Evolutionary conservation across 2,113 vertebrate species (phyloP).

Genomic region (Balaeniceps rex): DNA sequence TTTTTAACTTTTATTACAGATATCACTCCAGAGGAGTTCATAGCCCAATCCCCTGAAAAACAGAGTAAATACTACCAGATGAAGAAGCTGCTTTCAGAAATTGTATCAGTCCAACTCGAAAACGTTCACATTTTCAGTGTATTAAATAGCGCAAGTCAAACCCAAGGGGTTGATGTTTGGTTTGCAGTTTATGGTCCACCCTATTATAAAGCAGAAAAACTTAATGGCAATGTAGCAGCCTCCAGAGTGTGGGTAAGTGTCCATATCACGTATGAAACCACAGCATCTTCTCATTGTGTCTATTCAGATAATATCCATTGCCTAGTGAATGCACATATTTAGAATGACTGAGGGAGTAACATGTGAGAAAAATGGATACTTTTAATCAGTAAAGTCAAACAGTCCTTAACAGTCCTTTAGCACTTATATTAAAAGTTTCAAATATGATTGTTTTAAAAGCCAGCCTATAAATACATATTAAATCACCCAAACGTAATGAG

Average conservation of each 20-base stretch:
- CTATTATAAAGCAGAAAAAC: slow-evolving; percentile 81
- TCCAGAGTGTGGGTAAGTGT: slow-evolving; percentile 76
- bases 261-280: neutral
- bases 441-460: neutral
- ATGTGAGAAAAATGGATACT: neutral
- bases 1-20: slow-evolving; percentile 63
- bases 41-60: slow-evolving; percentile 55
- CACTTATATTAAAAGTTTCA: neutral
- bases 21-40: slow-evolving; percentile 80
- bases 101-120: slow-evolving; percentile 69
- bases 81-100: slow-evolving; percentile 72
- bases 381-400: neutral
- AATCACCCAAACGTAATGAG: neutral
- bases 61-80: slow-evolving; percentile 78
- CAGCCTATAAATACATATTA: neutral
- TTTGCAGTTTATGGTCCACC: slow-evolving; percentile 78
- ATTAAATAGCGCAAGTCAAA: slow-evolving; percentile 42
- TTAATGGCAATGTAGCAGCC: slow-evolving; percentile 80
- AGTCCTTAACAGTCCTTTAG: neutral
- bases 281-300: neutral
- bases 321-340: neutral
- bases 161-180: slow-evolving; percentile 75
- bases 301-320: neutral
- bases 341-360: neutral
- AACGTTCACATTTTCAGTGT: slow-evolving; percentile 84